phyloP scores from a whole-genome alignment of 2,797 vertebrate genomes.

The Sciaenops ocellatus region DNA sequence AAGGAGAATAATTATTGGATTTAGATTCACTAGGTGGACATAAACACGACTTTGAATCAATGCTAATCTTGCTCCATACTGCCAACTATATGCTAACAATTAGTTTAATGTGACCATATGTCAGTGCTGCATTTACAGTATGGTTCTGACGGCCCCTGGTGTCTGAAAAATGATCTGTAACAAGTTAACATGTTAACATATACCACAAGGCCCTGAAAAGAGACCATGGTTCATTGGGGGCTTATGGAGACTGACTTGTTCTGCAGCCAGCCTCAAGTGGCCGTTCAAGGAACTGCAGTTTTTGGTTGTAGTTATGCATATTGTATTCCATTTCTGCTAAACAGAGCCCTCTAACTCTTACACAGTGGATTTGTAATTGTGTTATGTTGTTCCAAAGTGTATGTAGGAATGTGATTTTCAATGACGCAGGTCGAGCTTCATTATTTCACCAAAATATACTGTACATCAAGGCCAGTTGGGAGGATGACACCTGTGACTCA shows the following conservation, averaged over 20 bases:
- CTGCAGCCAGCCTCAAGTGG: too few relatives aligned
- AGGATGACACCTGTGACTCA: not conserved
- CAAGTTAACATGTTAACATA: too few relatives aligned
- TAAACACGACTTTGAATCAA: not conserved
- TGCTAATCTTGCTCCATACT: not conserved
- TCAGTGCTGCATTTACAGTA: not conserved
- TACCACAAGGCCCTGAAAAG: too few relatives aligned
- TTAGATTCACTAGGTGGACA: not conserved
- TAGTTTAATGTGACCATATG: not conserved
- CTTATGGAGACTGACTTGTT: too few relatives aligned
- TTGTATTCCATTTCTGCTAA: too few relatives aligned
- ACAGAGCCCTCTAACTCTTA: too few relatives aligned
- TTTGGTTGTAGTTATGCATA: too few relatives aligned
- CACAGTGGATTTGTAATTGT: too few relatives aligned
- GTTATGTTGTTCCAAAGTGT: not conserved
- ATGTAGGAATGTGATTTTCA: not conserved
- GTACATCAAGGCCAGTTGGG: not conserved
- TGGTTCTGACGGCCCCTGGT: not conserved
- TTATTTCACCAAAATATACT: not conserved
- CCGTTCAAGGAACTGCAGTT: too few relatives aligned
- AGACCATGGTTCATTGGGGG: too few relatives aligned
- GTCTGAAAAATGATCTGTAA: not conserved
- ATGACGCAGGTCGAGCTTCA: not conserved
- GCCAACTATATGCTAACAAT: not conserved
- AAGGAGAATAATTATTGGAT: not conserved